These are phyloP conservation scores for Myripristis jacobus DNA, from an alignment of 2,797 vertebrate species.

Conservation along the genomic window DNA sequence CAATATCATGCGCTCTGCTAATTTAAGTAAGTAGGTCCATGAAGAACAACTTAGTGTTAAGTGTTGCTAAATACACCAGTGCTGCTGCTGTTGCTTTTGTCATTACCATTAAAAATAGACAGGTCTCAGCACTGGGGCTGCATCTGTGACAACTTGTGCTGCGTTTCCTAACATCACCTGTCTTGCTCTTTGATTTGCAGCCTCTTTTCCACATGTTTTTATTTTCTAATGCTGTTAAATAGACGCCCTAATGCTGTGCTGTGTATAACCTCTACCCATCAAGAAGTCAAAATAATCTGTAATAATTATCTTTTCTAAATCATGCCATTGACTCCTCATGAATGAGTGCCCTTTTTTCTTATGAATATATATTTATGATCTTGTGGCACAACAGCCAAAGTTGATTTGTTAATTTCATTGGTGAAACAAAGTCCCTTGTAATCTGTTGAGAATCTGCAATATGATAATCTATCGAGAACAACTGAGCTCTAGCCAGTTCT, in stretches of 20 bases:
- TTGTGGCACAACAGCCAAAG: constrained; percentile 21
- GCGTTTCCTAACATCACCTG: constrained; percentile 46
- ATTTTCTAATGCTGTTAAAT: constrained; percentile 43
- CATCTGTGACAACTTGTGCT: constrained; percentile 32
- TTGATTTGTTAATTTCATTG: constrained; percentile 28
- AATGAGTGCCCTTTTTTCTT: neutral
- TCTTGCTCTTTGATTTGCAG: constrained; percentile 66
- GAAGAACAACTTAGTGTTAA: constrained; percentile 68
- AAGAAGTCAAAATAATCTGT: constrained; percentile 14
- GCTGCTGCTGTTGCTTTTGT: constrained; percentile 53
- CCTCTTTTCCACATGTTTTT: constrained; percentile 41
- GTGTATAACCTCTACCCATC: constrained; percentile 3
- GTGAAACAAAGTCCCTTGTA: constrained; percentile 42
- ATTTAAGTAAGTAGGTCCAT: neutral
- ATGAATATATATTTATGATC: neutral
- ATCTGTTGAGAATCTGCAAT: constrained; percentile 33
- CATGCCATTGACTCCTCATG: neutral
- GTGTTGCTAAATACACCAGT: constrained; percentile 48
- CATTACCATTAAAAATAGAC: constrained; percentile 57
- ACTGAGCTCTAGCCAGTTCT: neutral
- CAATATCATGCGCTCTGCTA: neutral
- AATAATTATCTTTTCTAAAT: constrained; percentile 32
- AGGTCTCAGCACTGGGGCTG: constrained; percentile 40
- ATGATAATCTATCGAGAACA: constrained; percentile 42
- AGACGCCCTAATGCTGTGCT: constrained; percentile 21